Conservation (phyloP, 2,113 vertebrate genomes). For the Aythya baeri region DNA sequence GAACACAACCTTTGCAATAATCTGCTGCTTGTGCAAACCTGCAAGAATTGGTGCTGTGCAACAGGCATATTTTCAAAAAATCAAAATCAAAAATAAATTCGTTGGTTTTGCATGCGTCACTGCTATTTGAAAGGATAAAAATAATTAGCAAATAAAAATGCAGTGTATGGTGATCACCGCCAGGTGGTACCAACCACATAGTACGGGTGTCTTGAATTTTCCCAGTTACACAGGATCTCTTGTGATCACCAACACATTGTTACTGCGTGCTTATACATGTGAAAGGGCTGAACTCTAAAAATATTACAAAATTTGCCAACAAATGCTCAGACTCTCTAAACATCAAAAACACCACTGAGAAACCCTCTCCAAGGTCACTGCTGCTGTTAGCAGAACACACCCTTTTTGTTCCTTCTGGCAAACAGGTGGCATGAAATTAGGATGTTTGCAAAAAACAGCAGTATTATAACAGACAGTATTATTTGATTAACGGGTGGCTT, state of each 20-base stretch:
- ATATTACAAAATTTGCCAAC: not conserved
- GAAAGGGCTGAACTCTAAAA: not conserved
- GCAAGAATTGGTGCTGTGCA: not conserved
- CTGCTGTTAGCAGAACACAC: not conserved
- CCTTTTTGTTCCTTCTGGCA: not conserved
- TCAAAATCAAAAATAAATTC: not conserved
- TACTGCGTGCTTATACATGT: not conserved
- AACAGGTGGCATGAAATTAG: not conserved
- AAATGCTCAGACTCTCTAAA: not conserved
- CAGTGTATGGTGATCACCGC: not conserved
- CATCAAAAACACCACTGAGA: not conserved
- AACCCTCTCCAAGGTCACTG: not conserved
- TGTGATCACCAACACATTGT: not conserved
- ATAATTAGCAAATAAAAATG: not conserved
- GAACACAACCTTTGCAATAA: not conserved
- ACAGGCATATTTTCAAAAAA: not conserved
- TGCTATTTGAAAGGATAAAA: not conserved
- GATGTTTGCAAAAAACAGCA: not conserved
- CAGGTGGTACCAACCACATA: not conserved
- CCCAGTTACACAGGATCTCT: not conserved
- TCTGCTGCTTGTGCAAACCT: not conserved
- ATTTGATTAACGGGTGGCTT: not conserved
- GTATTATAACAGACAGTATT: not conserved
- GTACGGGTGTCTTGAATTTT: not conserved
- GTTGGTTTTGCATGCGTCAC: not conserved